Evolutionary conservation across 2,797 vertebrate genomes (phyloP).

Genomic region (Diceros bicornis): DNA sequence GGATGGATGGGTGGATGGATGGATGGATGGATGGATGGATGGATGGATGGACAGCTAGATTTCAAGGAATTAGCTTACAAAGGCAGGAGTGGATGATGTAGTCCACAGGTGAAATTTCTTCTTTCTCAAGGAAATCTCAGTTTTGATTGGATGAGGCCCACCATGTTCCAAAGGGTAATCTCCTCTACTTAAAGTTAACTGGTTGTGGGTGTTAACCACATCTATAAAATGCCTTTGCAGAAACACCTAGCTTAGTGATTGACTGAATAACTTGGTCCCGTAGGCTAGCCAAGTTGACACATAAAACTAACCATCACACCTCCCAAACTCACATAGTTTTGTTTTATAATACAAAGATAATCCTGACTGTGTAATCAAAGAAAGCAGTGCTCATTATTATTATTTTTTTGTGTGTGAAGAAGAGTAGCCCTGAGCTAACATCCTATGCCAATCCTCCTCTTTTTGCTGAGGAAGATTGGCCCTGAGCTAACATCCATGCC

Average conservation of each 20-base stretch:
- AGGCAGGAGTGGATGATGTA: neutral
- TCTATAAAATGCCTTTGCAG: neutral
- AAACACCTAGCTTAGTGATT: neutral
- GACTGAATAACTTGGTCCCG: neutral
- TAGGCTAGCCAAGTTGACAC: neutral
- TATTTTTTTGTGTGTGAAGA: too few relatives aligned
- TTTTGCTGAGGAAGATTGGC: too few relatives aligned
- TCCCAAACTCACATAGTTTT: neutral
- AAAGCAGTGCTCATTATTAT: neutral
- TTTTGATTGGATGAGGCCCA: neutral
- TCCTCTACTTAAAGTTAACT: neutral
- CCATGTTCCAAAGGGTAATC: neutral
- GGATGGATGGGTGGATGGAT: too few relatives aligned
- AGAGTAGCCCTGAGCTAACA: too few relatives aligned
- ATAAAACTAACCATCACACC: neutral
- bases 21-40: neutral
- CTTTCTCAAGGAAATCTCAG: neutral
- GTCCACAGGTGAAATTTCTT: conserved; percentile 15
- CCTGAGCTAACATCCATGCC: too few relatives aligned
- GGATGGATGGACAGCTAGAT: neutral
- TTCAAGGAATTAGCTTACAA: neutral
- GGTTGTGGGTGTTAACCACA: neutral
- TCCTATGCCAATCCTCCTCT: too few relatives aligned
- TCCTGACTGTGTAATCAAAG: neutral
- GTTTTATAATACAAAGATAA: neutral